Conservation (phyloP, 2,113 vertebrate species). For the Passerina amoena region DNA sequence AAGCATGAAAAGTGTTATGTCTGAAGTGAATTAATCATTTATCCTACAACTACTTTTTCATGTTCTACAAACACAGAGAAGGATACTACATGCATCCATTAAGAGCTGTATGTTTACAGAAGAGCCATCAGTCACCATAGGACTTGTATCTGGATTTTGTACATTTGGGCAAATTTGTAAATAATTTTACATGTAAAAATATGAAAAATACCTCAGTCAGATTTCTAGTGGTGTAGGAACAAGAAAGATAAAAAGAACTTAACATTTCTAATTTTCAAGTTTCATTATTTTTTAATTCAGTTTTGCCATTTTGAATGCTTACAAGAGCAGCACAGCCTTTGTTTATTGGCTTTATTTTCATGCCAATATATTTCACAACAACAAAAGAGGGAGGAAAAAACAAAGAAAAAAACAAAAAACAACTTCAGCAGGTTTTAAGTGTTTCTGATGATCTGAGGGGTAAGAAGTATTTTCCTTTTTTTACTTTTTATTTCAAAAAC, state of each 20-base stretch:
- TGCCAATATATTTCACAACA: background rate
- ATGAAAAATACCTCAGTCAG: background rate
- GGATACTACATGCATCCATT: conserved; percentile 39
- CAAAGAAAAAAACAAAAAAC: background rate
- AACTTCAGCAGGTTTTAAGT: background rate
- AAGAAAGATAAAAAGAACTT: background rate
- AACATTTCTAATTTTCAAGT: background rate
- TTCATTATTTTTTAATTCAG: background rate
- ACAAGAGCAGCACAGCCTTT: background rate
- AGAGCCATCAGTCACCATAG: background rate
- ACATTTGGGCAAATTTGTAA: background rate
- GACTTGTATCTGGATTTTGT: background rate
- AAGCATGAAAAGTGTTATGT: conserved; percentile 42
- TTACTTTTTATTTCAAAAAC: background rate
- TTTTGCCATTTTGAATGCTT: background rate
- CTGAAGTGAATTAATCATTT: conserved; percentile 65
- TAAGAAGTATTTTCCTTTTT: background rate
- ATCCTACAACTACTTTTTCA: conserved; percentile 44
- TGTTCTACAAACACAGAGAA: conserved; percentile 48
- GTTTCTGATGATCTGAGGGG: background rate
- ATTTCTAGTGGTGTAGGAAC: background rate
- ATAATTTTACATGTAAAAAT: background rate
- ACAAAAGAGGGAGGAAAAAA: background rate
- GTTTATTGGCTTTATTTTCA: background rate
- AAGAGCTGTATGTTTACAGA: background rate